Conservation (phyloP, 2,113 vertebrate species). For the Petrocephalus microphthalmus region DNA sequence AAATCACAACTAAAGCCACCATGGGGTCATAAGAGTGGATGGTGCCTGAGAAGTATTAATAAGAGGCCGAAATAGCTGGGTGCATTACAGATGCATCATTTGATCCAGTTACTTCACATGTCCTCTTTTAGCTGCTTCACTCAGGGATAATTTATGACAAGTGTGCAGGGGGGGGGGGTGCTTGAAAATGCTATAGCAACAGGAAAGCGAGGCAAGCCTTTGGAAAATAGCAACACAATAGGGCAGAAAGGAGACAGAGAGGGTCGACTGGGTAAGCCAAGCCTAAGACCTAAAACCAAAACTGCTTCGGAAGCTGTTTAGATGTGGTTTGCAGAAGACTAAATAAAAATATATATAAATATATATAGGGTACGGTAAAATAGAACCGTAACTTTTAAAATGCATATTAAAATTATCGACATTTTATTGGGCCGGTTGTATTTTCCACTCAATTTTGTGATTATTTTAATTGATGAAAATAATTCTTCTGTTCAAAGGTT, state of each 20-base stretch:
- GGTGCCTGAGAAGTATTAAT: conserved; percentile 72
- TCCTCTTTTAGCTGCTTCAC: conserved; percentile 88
- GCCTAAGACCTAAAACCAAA: not conserved
- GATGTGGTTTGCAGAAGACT: not conserved
- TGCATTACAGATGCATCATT: conserved; percentile 73
- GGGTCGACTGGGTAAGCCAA: not conserved
- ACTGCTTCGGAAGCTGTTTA: not conserved
- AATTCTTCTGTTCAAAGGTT: not conserved
- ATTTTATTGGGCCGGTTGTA: not conserved
- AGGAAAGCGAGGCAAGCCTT: conserved; percentile 62
- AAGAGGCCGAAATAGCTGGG: conserved; percentile 73
- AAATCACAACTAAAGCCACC: conserved; percentile 68
- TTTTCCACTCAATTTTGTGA: not conserved
- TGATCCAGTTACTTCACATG: conserved; percentile 71
- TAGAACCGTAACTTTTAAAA: not conserved
- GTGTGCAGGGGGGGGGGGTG: conserved; percentile 91
- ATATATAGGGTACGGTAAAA: not conserved
- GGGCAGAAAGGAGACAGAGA: not conserved
- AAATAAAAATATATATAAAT: not conserved
- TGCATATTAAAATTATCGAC: not conserved
- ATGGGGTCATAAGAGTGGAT: conserved; percentile 68
- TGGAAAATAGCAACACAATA: conserved; percentile 49
- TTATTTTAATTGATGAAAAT: not conserved
- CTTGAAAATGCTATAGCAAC: conserved; percentile 99
- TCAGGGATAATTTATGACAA: conserved; percentile 99